Percentiles rank a stretch among this genome's conserved stretches.
phyloP scores from a whole-genome alignment of 2,888 invertebrate species.

The Pecten maximus region DNA sequence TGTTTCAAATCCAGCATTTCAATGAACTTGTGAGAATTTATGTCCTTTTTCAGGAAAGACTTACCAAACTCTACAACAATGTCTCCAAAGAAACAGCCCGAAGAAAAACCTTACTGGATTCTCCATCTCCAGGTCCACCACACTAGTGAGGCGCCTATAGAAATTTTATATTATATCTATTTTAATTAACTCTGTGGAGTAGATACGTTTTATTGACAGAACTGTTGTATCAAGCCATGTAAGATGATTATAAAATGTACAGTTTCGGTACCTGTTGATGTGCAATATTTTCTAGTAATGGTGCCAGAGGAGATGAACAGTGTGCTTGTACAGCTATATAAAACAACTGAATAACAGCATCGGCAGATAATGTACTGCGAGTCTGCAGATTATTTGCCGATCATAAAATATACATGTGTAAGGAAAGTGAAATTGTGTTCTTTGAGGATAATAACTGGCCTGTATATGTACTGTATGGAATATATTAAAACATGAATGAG shows the following conservation, averaged over 20 bases:
- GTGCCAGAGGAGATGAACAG: background rate
- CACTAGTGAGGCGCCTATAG: background rate
- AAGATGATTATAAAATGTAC: background rate
- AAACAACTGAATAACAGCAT: no score
- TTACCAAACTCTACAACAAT: constrained; percentile 91
- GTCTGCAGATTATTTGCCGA: no score
- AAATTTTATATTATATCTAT: background rate
- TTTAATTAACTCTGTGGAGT: background rate
- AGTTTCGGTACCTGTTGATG: background rate
- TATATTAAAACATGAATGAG: no score
- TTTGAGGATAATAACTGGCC: no score
- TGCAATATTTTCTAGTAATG: background rate
- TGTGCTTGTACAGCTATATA: background rate
- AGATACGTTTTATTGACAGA: background rate
- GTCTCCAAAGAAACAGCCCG: constrained; percentile 91
- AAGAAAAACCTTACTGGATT: constrained; percentile 78
- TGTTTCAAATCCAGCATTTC: no score
- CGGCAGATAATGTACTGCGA: no score
- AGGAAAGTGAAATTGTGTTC: no score
- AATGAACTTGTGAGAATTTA: background rate
- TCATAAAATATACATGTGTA: no score
- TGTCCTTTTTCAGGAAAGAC: constrained; percentile 86
- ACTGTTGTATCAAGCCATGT: background rate
- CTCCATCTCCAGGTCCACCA: constrained; percentile 50
- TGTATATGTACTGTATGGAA: no score